Conservation (phyloP, 2,113 vertebrate species). For the Microtus pennsylvanicus region DNA sequence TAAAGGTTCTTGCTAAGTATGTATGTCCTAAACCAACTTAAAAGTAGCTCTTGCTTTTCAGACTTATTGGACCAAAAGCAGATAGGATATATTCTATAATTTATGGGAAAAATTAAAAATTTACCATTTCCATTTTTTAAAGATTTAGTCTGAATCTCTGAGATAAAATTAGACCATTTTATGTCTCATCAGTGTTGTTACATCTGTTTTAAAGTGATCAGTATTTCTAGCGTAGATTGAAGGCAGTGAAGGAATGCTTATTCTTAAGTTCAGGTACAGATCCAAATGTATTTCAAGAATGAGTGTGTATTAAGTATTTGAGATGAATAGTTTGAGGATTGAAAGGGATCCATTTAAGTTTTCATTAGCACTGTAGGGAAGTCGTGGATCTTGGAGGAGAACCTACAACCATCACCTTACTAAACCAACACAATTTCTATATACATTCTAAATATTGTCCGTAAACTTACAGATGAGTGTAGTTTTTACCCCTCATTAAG, state of each 20-base stretch:
- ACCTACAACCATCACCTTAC: not conserved
- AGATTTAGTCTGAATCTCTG: not conserved
- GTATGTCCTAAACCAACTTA: not conserved
- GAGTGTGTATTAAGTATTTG: not conserved
- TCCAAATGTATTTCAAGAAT: not conserved
- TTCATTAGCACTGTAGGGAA: not conserved
- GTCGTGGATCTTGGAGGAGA: not conserved
- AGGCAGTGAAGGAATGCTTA: not conserved
- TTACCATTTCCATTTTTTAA: not conserved
- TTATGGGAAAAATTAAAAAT: slow-evolving; percentile 23
- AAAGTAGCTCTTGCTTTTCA: not conserved
- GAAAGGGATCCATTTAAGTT: not conserved
- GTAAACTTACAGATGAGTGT: not conserved
- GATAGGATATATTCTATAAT: slow-evolving; percentile 7
- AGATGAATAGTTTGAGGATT: not conserved
- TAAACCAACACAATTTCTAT: not conserved
- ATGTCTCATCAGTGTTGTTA: not conserved
- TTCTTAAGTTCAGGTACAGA: not conserved
- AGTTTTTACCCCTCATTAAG: not conserved
- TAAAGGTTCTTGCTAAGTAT: not conserved
- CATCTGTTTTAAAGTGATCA: not conserved
- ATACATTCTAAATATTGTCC: not conserved
- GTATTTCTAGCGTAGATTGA: not conserved
- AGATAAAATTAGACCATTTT: not conserved
- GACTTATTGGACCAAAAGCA: slow-evolving; percentile 24